phyloP scores from a whole-genome alignment of 2,888 invertebrate genomes.

The Pyrochroa serraticornis region DNA sequence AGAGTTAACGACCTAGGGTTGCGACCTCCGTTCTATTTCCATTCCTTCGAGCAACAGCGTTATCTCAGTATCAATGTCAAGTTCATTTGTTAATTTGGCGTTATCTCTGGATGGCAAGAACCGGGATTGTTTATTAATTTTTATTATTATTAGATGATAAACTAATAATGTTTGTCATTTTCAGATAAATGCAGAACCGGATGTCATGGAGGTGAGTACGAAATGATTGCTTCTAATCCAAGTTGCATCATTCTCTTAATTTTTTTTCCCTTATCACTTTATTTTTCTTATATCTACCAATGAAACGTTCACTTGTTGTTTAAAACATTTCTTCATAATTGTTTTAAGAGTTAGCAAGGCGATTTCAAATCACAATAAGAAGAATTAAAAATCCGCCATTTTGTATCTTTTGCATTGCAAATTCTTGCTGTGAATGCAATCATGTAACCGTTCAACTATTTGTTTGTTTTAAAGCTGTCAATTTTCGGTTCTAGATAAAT shows the following conservation, averaged over 20 bases:
- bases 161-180: conserved; percentile 39
- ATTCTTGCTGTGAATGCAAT: too few relatives aligned
- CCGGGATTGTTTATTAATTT: neutral
- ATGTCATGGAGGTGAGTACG: conserved; percentile 50
- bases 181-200: conserved; percentile 61
- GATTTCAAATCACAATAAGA: too few relatives aligned
- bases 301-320: too few relatives aligned
- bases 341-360: too few relatives aligned
- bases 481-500: too few relatives aligned
- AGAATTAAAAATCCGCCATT: too few relatives aligned
- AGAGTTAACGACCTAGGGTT: too few relatives aligned
- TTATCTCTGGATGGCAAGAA: neutral
- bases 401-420: too few relatives aligned
- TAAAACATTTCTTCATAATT: too few relatives aligned
- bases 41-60: neutral
- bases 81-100: conserved; percentile 7
- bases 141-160: conserved; percentile 5
- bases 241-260: neutral
- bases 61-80: conserved; percentile 17
- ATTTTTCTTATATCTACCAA: neutral
- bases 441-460: too few relatives aligned
- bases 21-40: too few relatives aligned
- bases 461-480: too few relatives aligned
- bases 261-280: neutral
- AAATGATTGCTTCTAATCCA: neutral